Conservation (phyloP, 2,888 invertebrate species). For the Protodeltote pygarga region DNA sequence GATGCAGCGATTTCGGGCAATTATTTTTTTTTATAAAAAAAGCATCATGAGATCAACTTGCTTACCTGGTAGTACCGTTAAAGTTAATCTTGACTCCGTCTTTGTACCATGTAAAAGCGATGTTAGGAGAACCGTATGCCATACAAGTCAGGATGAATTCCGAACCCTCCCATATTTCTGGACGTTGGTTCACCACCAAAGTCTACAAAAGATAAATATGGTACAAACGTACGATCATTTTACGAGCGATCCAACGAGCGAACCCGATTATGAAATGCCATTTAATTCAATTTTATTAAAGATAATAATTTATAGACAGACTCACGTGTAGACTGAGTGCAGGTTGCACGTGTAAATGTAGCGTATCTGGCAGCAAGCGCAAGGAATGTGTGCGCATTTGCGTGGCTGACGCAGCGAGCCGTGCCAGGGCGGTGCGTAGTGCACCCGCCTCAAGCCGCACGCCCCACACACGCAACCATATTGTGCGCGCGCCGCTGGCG, state of each 20-base stretch:
- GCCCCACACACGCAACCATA: constrained; percentile 76
- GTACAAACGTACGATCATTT: no score
- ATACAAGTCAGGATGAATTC: constrained; percentile 93
- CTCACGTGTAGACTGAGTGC: constrained; percentile 90
- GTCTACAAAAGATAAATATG: constrained; percentile 56
- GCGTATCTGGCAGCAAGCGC: constrained; percentile 86
- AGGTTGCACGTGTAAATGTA: constrained; percentile 91
- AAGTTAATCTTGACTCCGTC: constrained; percentile 92
- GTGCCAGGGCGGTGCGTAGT: constrained; percentile 70
- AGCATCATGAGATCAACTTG: no score
- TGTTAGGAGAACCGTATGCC: constrained; percentile 91
- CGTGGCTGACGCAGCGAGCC: constrained; percentile 63
- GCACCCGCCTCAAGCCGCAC: constrained; percentile 70
- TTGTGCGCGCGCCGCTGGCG: constrained; percentile 64
- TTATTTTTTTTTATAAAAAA: no score
- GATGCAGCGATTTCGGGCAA: no score
- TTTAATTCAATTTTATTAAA: no score
- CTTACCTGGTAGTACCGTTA: constrained; percentile 90
- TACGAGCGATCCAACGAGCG: no score
- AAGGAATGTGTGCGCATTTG: constrained; percentile 63
- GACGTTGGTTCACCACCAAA: constrained; percentile 76
- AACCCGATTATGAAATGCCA: no score
- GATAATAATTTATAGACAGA: no score
- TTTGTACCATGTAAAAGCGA: constrained; percentile 93
- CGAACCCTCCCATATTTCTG: constrained; percentile 89